phyloP scores from a whole-genome alignment of 1,140 invertebrate genomes.

The Drosophila mojavensis region DNA sequence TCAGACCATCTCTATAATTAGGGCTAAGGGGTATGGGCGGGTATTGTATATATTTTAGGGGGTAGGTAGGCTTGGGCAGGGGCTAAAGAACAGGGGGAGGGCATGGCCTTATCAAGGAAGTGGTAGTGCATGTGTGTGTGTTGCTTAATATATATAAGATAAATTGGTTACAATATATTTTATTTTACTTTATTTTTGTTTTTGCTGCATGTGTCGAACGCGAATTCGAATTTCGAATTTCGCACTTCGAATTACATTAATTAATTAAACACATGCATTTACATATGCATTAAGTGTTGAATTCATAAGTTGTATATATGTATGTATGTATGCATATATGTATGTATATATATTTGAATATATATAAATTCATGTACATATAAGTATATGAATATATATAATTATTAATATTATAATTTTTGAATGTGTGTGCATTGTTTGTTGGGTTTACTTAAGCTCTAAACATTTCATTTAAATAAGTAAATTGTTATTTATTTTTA shows the following conservation, averaged over 20 bases:
- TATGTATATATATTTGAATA: conserved; percentile 27
- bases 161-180: conserved; percentile 69
- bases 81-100: no score
- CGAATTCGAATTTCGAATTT: conserved; percentile 16
- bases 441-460: conserved; percentile 43
- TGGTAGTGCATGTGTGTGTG: conserved; percentile 39
- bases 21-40: conserved; percentile 7
- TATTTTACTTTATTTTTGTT: conserved; percentile 12
- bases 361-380: conserved; percentile 21
- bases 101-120: background rate
- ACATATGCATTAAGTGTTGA: conserved; percentile 7
- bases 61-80: background rate
- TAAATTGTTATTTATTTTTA: conserved; percentile 32
- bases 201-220: conserved; percentile 29
- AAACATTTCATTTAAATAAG: conserved; percentile 46
- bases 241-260: conserved; percentile 11
- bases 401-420: conserved; percentile 34
- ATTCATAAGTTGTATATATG: conserved; percentile 11
- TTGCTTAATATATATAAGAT: conserved; percentile 62
- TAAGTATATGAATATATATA: conserved; percentile 29
- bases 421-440: conserved; percentile 43
- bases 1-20: conserved; percentile 45
- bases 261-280: conserved; percentile 32
- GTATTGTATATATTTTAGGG: background rate
- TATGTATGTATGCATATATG: conserved; percentile 25